phyloP scores from a whole-genome alignment of 2,888 invertebrate genomes.

The Drosophila greeni region DNA sequence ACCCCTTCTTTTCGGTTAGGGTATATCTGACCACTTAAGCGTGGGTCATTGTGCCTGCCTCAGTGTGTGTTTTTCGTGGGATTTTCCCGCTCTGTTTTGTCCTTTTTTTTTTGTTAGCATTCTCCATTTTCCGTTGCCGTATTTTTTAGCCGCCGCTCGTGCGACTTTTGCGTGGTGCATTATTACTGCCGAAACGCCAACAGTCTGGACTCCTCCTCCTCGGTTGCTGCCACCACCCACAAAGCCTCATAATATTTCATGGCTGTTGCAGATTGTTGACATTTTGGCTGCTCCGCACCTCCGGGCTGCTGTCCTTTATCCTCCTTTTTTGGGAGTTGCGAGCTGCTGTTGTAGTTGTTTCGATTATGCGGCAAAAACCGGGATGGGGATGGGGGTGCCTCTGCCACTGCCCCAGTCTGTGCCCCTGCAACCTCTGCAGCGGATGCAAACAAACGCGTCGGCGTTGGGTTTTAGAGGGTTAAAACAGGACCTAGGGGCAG shows the following conservation, averaged over 20 bases:
- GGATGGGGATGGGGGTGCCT: slow-evolving; percentile 7
- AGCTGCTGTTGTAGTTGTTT: slow-evolving; percentile 27
- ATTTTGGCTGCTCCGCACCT: slow-evolving; percentile 43
- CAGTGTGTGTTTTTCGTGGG: slow-evolving; percentile 17
- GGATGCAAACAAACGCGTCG: slow-evolving; percentile 41
- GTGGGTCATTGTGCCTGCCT: slow-evolving; percentile 18
- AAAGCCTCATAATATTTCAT: slow-evolving; percentile 67
- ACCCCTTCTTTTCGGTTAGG: not conserved
- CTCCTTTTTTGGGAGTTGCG: not conserved
- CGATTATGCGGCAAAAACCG: slow-evolving; percentile 58
- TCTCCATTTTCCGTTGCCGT: slow-evolving; percentile 24
- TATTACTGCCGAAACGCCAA: slow-evolving; percentile 58
- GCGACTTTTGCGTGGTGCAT: slow-evolving; percentile 48
- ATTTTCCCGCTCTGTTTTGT: slow-evolving; percentile 3
- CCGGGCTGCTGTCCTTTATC: slow-evolving; percentile 3
- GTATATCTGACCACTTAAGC: slow-evolving; percentile 21
- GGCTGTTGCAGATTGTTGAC: slow-evolving; percentile 66
- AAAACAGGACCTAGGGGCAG: not conserved
- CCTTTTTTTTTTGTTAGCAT: slow-evolving; percentile 13
- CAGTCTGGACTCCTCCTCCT: not conserved
- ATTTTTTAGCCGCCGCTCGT: slow-evolving; percentile 45
- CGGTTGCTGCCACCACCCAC: not conserved
- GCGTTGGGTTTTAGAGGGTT: slow-evolving; percentile 1
- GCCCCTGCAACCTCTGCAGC: slow-evolving; percentile 37
- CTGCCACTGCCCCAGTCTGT: slow-evolving; percentile 18